Percentiles rank a stretch among this genome's conserved stretches.
Conservation (phyloP, 2,113 vertebrate genomes). For the Cranoglanis bouderius region DNA sequence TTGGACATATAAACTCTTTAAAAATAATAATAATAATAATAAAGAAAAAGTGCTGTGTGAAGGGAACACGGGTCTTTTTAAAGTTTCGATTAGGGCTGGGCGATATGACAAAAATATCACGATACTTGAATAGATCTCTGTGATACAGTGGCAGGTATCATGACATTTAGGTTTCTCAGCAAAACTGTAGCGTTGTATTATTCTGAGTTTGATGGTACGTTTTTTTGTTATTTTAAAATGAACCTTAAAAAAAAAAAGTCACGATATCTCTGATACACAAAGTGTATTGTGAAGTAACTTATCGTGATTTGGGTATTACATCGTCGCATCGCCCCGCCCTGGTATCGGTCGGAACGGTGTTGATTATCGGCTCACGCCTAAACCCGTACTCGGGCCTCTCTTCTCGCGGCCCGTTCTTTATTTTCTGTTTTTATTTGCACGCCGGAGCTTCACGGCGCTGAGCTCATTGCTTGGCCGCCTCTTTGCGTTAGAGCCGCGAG, state of each 20-base stretch:
- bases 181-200: too few species aligned
- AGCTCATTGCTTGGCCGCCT: constrained; percentile 34
- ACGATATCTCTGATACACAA: background rate
- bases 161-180: background rate
- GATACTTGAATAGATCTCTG: background rate
- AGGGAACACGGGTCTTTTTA: too few species aligned
- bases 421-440: background rate
- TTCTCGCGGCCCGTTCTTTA: background rate
- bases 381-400: background rate
- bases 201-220: too few species aligned
- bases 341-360: background rate
- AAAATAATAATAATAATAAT: too few species aligned
- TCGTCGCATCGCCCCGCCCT: background rate
- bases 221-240: too few species aligned
- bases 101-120: background rate
- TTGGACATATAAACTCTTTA: too few species aligned
- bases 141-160: background rate
- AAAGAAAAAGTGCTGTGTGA: too few species aligned
- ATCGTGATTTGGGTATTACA: background rate
- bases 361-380: background rate
- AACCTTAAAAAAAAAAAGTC: too few species aligned
- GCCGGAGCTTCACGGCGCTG: background rate
- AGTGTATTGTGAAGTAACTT: background rate
- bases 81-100: too few species aligned
- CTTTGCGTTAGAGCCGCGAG: background rate